These are phyloP conservation scores for Holothuria scabra DNA, from an alignment of 53 echinoderm and acorn worm species.

Conservation along the genomic window DNA sequence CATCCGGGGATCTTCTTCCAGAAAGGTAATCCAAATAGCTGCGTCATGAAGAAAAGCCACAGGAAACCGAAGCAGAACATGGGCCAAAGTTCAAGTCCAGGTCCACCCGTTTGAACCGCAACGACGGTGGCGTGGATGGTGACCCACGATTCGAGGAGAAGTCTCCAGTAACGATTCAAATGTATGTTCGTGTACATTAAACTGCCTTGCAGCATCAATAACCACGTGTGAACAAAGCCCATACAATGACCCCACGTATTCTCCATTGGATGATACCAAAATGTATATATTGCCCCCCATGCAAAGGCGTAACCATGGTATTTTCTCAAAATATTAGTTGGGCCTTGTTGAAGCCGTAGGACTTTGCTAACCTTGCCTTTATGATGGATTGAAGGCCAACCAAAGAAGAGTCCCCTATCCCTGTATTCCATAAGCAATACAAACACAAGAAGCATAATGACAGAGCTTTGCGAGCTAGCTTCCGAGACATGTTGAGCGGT, in stretches of 20 bases:
- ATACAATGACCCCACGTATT: conserved; percentile 57
- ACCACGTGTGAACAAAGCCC: conserved; percentile 58
- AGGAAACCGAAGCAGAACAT: conserved; percentile 63
- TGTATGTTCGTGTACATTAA: conserved; percentile 68
- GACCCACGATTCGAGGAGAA: conserved; percentile 61
- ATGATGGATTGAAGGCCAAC: conserved; percentile 53
- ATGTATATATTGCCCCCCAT: conserved; percentile 59
- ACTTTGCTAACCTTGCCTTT: conserved; percentile 32
- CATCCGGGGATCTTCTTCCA: conserved; percentile 59
- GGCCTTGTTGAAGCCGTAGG: conserved; percentile 45
- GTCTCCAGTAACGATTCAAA: conserved; percentile 70
- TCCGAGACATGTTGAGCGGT: conserved; percentile 56
- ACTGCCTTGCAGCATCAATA: conserved; percentile 65
- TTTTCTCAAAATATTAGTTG: conserved; percentile 43
- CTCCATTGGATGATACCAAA: conserved; percentile 74
- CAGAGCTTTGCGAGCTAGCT: conserved; percentile 58
- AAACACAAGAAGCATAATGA: conserved; percentile 54
- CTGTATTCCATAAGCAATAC: conserved; percentile 62
- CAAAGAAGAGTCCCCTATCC: conserved; percentile 60
- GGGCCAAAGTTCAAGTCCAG: conserved; percentile 29
- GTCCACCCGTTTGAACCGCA: conserved; percentile 51
- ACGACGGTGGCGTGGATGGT: conserved; percentile 62
- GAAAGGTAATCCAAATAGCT: conserved; percentile 51
- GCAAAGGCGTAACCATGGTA: conserved; percentile 64
- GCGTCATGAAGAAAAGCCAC: conserved; percentile 58